These are phyloP conservation scores for Sinocyclocheilus rhinocerous DNA, from an alignment of 2,113 vertebrate species.

Conservation along the genomic window DNA sequence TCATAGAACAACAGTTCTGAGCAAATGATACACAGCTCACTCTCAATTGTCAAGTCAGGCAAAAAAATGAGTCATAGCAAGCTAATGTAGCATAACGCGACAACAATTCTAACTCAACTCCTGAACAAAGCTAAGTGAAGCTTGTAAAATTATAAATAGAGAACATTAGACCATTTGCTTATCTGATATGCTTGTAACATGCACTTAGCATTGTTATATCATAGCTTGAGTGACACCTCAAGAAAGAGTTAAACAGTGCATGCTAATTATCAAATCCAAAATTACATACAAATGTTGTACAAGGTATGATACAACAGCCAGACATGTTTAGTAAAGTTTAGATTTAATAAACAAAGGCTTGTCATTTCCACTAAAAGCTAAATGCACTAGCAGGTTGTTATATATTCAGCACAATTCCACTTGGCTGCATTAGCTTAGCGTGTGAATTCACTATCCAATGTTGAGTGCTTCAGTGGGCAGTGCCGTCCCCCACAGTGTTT, in stretches of 20 bases:
- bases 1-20: not conserved
- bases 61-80: not conserved
- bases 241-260: not conserved
- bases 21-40: slow-evolving; percentile 15
- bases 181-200: not conserved
- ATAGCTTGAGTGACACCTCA: not conserved
- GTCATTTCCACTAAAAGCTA: not conserved
- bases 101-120: not conserved
- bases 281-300: not conserved
- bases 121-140: not conserved
- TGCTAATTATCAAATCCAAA: not conserved
- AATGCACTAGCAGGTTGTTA: slow-evolving; percentile 10
- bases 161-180: not conserved
- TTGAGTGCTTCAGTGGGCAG: slow-evolving; percentile 15
- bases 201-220: not conserved
- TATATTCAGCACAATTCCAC: not conserved
- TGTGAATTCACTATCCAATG: not conserved
- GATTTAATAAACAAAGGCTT: not conserved
- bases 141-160: slow-evolving; percentile 2
- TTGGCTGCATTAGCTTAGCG: not conserved
- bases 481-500: not conserved
- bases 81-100: slow-evolving; percentile 18
- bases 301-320: not conserved
- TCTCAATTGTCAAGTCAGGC: slow-evolving; percentile 1
- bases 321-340: not conserved